Evolutionary conservation across 2,113 vertebrate species (phyloP).

Genomic region (Puffinus mauretanicus): DNA sequence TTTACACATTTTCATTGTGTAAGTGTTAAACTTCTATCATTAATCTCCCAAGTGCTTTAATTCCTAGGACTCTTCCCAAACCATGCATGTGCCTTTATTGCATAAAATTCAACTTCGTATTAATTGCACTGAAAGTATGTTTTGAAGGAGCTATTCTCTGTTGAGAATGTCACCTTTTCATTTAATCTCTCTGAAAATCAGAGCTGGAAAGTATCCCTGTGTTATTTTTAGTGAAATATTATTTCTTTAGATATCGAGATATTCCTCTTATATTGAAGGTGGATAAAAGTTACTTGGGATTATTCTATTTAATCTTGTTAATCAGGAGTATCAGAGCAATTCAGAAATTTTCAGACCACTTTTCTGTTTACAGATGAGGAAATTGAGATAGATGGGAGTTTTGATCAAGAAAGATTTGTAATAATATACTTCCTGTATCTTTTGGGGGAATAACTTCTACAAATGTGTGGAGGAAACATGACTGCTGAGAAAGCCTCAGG

Average conservation of each 20-base stretch:
- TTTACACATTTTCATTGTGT: not conserved
- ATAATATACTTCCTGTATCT: not conserved
- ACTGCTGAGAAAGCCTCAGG: not conserved
- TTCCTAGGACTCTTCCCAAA: not conserved
- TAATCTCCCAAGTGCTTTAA: not conserved
- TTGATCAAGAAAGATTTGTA: not conserved
- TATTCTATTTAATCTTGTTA: not conserved
- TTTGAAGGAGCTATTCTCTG: not conserved
- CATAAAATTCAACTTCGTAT: not conserved
- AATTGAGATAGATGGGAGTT: not conserved
- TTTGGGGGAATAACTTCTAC: not conserved
- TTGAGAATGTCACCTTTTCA: not conserved
- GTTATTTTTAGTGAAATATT: not conserved
- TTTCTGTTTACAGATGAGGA: not conserved
- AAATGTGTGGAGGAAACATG: rapidly evolving
- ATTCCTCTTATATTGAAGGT: not conserved
- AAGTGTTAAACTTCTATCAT: not conserved
- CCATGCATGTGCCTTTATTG: not conserved
- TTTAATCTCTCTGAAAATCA: not conserved
- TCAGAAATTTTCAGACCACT: not conserved
- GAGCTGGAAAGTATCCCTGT: not conserved
- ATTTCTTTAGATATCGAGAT: not conserved
- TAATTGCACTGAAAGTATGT: not conserved
- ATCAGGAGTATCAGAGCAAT: not conserved
- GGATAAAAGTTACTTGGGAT: not conserved